These are phyloP conservation scores for Chiloscyllium punctatum DNA, from an alignment of 2,797 vertebrate genomes.

Conservation along the genomic window DNA sequence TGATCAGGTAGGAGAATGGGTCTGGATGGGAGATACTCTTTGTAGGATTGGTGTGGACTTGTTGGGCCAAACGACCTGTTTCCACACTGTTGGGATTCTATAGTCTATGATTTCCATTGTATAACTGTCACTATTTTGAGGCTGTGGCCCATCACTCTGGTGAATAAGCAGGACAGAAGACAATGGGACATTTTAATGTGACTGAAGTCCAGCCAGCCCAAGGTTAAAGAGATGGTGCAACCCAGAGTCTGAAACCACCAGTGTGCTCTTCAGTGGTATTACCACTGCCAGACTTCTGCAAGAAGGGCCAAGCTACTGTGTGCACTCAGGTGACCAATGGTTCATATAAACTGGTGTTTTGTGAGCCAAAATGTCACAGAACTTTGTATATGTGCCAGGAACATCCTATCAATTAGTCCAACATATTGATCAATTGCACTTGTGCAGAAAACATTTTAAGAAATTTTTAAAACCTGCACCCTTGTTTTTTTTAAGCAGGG, in stretches of 20 bases:
- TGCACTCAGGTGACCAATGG: neutral
- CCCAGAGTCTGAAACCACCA: neutral
- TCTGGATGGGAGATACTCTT: too few relatives aligned
- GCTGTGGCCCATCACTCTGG: neutral
- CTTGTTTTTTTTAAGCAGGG: neutral
- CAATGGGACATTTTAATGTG: neutral
- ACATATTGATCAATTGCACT: neutral
- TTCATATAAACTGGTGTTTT: neutral
- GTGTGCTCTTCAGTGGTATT: neutral
- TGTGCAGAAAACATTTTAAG: neutral
- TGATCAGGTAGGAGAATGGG: too few relatives aligned
- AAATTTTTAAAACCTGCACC: neutral
- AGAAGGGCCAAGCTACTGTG: neutral
- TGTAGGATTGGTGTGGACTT: too few relatives aligned
- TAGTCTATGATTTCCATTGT: neutral
- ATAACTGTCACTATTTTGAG: neutral
- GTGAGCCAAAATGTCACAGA: neutral
- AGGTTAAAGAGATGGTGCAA: neutral
- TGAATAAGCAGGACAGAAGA: neutral
- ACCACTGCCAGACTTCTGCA: neutral
- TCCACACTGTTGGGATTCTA: too few relatives aligned
- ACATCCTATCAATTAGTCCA: neutral
- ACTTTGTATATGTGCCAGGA: neutral
- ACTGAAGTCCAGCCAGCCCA: neutral
- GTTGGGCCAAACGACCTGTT: too few relatives aligned